phyloP scores from a whole-genome alignment of 2,797 vertebrate genomes.

The Zalophus californianus region DNA sequence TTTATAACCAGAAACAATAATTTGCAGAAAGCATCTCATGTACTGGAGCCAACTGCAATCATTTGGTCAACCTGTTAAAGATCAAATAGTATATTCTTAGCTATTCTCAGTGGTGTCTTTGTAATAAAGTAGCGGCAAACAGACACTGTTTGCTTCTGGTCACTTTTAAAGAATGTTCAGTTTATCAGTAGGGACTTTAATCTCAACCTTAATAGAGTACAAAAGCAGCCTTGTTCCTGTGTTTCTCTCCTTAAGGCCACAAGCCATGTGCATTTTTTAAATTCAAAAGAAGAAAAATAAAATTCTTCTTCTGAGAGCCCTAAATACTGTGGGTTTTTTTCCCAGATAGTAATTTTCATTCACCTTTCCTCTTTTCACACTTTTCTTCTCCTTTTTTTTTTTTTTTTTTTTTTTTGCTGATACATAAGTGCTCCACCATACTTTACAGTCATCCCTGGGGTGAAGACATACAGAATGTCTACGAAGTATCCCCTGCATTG shows the following conservation, averaged over 20 bases:
- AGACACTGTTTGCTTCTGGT: conserved; percentile 92
- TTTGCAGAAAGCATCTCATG: conserved; percentile 89
- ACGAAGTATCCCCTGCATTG: conserved; percentile 71
- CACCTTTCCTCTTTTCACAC: conserved; percentile 8
- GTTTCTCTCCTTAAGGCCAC: conserved; percentile 89
- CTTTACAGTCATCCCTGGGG: conserved; percentile 64
- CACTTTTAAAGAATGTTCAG: conserved; percentile 92
- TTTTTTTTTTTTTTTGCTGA: not conserved
- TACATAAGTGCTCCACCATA: conserved; percentile 57
- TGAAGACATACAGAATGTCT: conserved; percentile 76
- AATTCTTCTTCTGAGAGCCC: conserved; percentile 86
- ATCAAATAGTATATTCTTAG: conserved; percentile 91
- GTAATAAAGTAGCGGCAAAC: conserved; percentile 92
- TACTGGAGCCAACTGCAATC: conserved; percentile 88
- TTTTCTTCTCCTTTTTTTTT: not conserved
- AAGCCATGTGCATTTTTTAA: conserved; percentile 84
- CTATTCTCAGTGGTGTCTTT: conserved; percentile 92
- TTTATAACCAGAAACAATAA: conserved; percentile 92
- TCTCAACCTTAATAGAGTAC: conserved; percentile 91
- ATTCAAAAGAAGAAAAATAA: conserved; percentile 87
- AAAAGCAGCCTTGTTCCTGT: conserved; percentile 89
- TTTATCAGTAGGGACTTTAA: conserved; percentile 91
- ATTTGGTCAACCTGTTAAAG: conserved; percentile 91
- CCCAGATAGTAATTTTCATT: conserved; percentile 82
- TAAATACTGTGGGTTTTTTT: conserved; percentile 81